Conservation (phyloP, 2,888 invertebrate genomes). For the Mesorhabditis sp. region DNA sequence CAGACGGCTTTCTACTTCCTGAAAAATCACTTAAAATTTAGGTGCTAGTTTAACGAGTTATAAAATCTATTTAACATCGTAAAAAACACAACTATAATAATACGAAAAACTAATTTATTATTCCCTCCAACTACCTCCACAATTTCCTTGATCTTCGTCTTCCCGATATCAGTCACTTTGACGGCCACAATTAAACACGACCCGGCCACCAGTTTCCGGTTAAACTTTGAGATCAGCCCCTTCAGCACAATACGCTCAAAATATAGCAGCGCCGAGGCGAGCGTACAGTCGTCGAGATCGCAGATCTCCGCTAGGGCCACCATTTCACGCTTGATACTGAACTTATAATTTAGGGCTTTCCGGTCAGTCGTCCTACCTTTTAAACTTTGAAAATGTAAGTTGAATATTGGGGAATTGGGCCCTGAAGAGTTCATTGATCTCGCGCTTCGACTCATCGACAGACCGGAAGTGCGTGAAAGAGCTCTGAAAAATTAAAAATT, state of each 20-base stretch:
- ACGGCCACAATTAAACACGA: constrained; percentile 88
- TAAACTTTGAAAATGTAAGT: background rate
- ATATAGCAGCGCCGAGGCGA: constrained; percentile 95
- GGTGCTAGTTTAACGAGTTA: too few relatives aligned
- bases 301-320: constrained; percentile 62
- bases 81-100: too few relatives aligned
- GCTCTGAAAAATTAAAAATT: background rate
- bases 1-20: background rate
- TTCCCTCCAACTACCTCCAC: constrained; percentile 71
- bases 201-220: constrained; percentile 89
- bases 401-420: background rate
- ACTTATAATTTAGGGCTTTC: constrained; percentile 12
- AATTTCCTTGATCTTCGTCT: constrained; percentile 77
- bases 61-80: too few relatives aligned
- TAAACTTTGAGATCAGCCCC: constrained; percentile 84
- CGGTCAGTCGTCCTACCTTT: background rate
- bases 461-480: background rate
- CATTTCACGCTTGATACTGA: constrained; percentile 90
- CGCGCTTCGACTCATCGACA: background rate
- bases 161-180: constrained; percentile 94
- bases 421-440: background rate
- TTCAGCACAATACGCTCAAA: constrained; percentile 91
- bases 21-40: background rate
- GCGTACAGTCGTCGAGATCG: constrained; percentile 78
- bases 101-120: too few relatives aligned